Evolutionary conservation across 2,797 vertebrate species (phyloP), one percentile per base, ranked within the genome.

Genomic region (Spinibarbus caldwelli): DNA sequence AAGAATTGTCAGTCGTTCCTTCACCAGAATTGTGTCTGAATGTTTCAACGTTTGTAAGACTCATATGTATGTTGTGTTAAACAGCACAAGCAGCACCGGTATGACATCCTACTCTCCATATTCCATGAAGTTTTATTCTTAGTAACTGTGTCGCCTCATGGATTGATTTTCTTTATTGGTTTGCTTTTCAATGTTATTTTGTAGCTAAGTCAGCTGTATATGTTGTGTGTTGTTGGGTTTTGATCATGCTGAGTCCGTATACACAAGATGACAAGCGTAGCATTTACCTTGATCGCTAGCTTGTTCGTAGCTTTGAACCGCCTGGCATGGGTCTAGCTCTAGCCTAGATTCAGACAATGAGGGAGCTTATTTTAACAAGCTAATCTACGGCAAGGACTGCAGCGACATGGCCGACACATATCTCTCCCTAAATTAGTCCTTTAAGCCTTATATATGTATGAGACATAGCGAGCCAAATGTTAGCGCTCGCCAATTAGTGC

Each of bases 271-370:
- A 94, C 93, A 94, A 91, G 92, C 92, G 88, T 93, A 92, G 92
- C 90, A 91, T 93, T 94, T 93, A 95, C 93, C 93, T 95, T 94
- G 95, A 95, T 93, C 91, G 92, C 80, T 91, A 82, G 89, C 88
- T 87, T 94, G 94, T 94, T 93, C 93, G 84, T 90, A 85, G 92
- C 93, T 94, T 94, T 95, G 93, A 96, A 94, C 93, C 86, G 75
- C 88, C 91, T 94, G 93, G 92, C 93, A 91, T 85, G 88, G 89
- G 90, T 88, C 91, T 90, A 72, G 90, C 91, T 88, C 86, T 89
- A 88, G 89, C 91, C 90, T 88, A 89, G 90, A 91, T 90, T 91
- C 90, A 90, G 89, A 92, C 88, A 89, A 92, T 89, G 91, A 91
- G 87, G 82, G 89, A 88, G 85, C 90, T 92, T 93, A 93, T 95